Percentiles rank a stretch among this genome's conserved stretches.
Conservation (phyloP, 2,888 invertebrate species). For the Drosophila fulvimacula region DNA sequence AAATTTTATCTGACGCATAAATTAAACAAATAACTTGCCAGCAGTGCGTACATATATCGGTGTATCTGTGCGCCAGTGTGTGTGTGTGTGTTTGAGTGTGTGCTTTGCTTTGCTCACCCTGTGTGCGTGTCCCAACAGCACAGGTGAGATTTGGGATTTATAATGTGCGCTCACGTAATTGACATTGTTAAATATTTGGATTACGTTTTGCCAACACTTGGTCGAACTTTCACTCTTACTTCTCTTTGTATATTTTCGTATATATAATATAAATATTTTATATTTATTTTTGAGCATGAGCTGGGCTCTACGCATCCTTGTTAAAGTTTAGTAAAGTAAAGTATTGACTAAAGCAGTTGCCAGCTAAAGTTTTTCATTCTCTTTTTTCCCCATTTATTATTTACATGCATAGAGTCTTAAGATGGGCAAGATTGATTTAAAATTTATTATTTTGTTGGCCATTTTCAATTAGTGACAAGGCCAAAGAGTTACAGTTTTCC, state of each 20-base stretch:
- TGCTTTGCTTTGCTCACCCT: slow-evolving; percentile 10
- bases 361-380: neutral
- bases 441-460: neutral
- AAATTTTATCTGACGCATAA: slow-evolving; percentile 81
- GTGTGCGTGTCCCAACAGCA: slow-evolving; percentile 58
- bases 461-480: neutral
- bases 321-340: neutral
- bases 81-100: slow-evolving; percentile 9
- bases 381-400: neutral
- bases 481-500: neutral
- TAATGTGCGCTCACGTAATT: slow-evolving; percentile 79
- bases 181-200: slow-evolving; percentile 80
- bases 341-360: neutral
- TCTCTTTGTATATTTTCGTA: neutral
- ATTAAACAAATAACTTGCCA: slow-evolving; percentile 77
- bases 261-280: neutral
- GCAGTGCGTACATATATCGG: slow-evolving; percentile 24
- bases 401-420: neutral
- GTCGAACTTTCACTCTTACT: slow-evolving; percentile 27
- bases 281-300: neutral
- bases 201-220: slow-evolving; percentile 46
- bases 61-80: slow-evolving; percentile 14
- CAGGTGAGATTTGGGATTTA: slow-evolving; percentile 80
- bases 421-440: neutral
- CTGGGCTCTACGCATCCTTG: neutral